A percentile compares a stretch with the other conserved stretches of the same genome.
These are phyloP conservation scores for Brachionus koreanus DNA, from an alignment of 1,140 invertebrate species.

Conservation along the genomic window DNA sequence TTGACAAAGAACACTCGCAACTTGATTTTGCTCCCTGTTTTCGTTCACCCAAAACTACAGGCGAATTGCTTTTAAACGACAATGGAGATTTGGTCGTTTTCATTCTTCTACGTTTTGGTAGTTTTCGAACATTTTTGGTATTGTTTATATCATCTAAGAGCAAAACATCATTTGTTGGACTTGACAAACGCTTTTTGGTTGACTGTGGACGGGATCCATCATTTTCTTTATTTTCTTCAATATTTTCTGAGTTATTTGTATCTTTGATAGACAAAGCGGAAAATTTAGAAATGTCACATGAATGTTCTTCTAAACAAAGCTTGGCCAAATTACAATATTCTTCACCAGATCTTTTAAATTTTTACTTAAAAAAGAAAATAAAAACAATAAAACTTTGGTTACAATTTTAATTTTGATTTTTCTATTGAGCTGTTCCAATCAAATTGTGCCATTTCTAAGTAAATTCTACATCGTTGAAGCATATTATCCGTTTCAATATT, in stretches of 20 bases:
- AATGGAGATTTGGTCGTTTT: background rate
- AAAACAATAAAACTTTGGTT: background rate
- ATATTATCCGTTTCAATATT: background rate
- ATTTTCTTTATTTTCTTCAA: conserved; percentile 31
- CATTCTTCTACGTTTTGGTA: background rate
- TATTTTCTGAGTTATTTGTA: background rate
- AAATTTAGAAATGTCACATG: background rate
- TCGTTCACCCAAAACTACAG: background rate
- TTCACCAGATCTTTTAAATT: conserved; percentile 4
- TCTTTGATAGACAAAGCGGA: background rate
- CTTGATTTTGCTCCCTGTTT: background rate
- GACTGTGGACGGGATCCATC: background rate
- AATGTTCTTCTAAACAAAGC: background rate
- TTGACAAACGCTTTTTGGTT: conserved; percentile 4
- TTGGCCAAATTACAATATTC: background rate
- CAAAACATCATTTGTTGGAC: background rate
- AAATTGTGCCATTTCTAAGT: conserved; percentile 21
- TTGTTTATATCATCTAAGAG: background rate
- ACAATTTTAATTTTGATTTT: background rate
- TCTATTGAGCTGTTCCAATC: conserved; percentile 6
- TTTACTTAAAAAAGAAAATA: background rate
- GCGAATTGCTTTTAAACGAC: background rate
- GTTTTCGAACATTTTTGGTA: background rate
- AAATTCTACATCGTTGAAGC: background rate
- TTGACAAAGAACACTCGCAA: background rate